Evolutionary conservation across 92 coral and sea anemone genomes (phyloP).

Genomic region (Umimayanthus kanabou): DNA sequence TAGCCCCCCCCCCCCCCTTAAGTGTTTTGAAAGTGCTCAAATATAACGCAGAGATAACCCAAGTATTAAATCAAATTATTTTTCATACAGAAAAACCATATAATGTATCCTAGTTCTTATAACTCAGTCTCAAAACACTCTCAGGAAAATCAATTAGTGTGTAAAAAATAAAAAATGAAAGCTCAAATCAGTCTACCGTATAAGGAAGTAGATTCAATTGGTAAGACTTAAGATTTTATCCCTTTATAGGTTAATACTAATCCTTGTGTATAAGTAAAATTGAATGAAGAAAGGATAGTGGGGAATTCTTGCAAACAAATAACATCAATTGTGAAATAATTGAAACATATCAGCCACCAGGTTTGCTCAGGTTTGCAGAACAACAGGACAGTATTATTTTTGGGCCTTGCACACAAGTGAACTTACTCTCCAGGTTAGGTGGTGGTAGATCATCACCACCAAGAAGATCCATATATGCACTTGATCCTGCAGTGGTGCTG

Average conservation of each 20-base stretch:
- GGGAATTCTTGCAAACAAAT: too few species aligned
- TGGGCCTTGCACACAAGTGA: not conserved
- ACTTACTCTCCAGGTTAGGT: conserved; percentile 39
- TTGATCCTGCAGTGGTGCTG: conserved; percentile 40
- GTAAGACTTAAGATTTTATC: not conserved
- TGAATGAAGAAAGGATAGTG: not conserved
- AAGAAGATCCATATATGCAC: conserved; percentile 70
- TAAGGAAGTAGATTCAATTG: too few species aligned
- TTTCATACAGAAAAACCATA: too few species aligned
- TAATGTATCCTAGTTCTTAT: not conserved
- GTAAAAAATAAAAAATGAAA: not conserved
- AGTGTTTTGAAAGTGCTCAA: not conserved
- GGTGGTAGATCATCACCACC: conserved; percentile 69
- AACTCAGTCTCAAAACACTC: not conserved
- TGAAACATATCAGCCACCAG: too few species aligned
- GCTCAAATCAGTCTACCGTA: not conserved
- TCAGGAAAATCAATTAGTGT: not conserved
- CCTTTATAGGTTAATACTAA: not conserved
- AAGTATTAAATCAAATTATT: too few species aligned
- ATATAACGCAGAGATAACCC: not conserved
- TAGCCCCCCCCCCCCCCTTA: not conserved
- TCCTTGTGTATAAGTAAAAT: not conserved
- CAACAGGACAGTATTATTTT: not conserved
- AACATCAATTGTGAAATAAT: too few species aligned
- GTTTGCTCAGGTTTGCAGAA: not conserved